Evolutionary conservation across 2,888 invertebrate genomes (phyloP).

Genomic region (Sarcophaga variegata): DNA sequence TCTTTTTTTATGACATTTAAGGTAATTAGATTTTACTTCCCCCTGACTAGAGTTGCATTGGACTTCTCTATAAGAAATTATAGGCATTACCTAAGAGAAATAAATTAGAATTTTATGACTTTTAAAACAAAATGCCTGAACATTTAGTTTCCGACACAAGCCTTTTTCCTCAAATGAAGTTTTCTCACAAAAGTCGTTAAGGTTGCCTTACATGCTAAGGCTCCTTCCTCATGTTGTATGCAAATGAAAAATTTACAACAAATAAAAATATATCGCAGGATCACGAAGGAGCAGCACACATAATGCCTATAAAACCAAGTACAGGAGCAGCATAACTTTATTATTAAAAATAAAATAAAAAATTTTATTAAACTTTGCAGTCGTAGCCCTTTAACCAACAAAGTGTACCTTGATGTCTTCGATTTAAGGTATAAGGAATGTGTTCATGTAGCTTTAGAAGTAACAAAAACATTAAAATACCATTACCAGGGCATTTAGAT

Average conservation of each 20-base stretch:
- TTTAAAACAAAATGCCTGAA: neutral
- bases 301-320: too few relatives aligned
- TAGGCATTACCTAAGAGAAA: neutral
- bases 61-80: neutral
- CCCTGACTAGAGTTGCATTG: neutral
- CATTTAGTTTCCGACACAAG: neutral
- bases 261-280: constrained; percentile 44
- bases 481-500: too few relatives aligned
- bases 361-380: too few relatives aligned
- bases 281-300: constrained; percentile 5
- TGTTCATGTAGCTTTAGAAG: too few relatives aligned
- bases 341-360: neutral
- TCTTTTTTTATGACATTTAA: neutral
- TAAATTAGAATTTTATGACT: constrained; percentile 11
- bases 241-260: constrained; percentile 38
- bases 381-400: too few relatives aligned
- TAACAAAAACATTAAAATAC: too few relatives aligned
- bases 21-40: neutral
- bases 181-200: neutral
- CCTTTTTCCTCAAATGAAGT: neutral
- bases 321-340: neutral
- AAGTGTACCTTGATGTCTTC: too few relatives aligned
- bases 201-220: neutral
- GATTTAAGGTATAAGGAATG: too few relatives aligned
- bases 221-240: constrained; percentile 33